Evolutionary conservation across 2,113 vertebrate genomes (phyloP), one percentile per base, ranked within the genome.

Genomic region (Nesogale talazaci): DNA sequence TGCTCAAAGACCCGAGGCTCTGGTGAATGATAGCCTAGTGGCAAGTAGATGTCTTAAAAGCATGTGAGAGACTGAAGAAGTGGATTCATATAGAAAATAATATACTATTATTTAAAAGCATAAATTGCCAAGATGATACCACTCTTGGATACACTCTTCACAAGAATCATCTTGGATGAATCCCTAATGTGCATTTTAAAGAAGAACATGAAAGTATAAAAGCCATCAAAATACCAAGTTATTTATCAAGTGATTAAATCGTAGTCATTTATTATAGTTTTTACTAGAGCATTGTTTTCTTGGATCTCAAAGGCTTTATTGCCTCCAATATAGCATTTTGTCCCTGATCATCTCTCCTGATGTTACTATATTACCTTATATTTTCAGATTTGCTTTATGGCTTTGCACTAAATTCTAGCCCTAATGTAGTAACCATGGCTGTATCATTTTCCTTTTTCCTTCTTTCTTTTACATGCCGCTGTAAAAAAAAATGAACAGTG

Each of bases 171-270:
- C 93, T 94, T 76, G 86, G 91, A 95, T 96, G 96, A 96, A 96
- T 97, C 96, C 93, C 94, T 97, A 96, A 97, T 94, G 94, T 70
- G 80, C 17, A 83, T 72, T 90, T 88, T 94, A 93, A 90, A 92
- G 14, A 56, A 88, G 88, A 94, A 69, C 70, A 86, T 3, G 70
- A 93, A 94, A 96, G 70, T 94, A 87, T 97, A 97, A 98, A 98
- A 96, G 63, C 80, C 74, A 95, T 84, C 83, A 78, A 97, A 97
- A 97, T 95, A 97, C 95, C 95, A 96, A 89, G 95, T 97, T 97
- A 98, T 98, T 98, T 98, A 97, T 97, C 94, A 97, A 98, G 97
- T 97, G 97, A 98, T 98, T 98, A 98, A 98, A 95, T 96, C 95
- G 79, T 63, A 94, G 92, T 61, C 96, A 97, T 98, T 98, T 97